Conservation (phyloP, 2,113 vertebrate genomes). For the Illadopsis cleaveri region DNA sequence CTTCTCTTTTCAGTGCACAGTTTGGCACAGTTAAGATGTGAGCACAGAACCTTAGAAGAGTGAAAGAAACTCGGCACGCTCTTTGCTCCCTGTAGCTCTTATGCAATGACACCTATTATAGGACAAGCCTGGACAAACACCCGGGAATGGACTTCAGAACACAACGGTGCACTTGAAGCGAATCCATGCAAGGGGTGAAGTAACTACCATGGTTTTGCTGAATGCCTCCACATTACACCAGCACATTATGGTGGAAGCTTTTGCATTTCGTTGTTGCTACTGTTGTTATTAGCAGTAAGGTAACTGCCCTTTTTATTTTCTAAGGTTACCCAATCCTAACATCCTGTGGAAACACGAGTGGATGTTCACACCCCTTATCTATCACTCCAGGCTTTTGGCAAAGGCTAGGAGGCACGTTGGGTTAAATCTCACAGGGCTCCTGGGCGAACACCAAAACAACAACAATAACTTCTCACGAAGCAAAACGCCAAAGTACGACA, state of each 20-base stretch:
- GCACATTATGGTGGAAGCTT: neutral
- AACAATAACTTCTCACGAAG: neutral
- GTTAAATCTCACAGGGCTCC: neutral
- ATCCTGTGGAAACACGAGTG: neutral
- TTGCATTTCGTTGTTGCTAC: neutral
- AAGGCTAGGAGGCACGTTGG: neutral
- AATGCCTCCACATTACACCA: neutral
- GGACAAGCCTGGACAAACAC: slow-evolving; percentile 43
- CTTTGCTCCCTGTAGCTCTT: neutral
- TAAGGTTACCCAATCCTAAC: neutral
- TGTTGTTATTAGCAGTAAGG: neutral
- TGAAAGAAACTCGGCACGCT: neutral
- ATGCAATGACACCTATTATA: neutral
- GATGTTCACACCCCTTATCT: neutral
- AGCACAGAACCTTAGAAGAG: neutral
- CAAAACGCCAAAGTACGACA: neutral
- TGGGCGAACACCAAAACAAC: neutral
- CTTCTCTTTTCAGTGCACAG: neutral
- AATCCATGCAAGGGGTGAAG: neutral
- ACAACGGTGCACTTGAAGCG: neutral
- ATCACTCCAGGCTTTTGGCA: neutral
- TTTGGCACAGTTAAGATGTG: neutral
- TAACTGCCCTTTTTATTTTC: neutral
- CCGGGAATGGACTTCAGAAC: neutral
- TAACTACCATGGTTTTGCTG: neutral